Conservation (phyloP, 2,113 vertebrate genomes). For the Pterocles burchelli region DNA sequence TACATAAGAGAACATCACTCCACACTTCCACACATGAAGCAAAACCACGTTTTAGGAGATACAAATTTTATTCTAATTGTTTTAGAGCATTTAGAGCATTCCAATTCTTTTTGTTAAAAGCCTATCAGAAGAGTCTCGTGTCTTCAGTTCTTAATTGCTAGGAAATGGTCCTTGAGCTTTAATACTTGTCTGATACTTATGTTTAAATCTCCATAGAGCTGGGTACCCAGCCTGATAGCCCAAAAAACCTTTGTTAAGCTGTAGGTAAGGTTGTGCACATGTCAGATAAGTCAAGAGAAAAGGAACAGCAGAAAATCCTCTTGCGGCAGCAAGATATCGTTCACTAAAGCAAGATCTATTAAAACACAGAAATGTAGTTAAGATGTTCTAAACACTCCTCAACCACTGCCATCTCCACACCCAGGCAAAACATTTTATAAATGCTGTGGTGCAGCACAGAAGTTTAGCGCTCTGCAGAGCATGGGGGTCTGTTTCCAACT, state of each 20-base stretch:
- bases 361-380: not conserved
- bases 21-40: not conserved
- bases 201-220: not conserved
- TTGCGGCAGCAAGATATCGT: not conserved
- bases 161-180: constrained; percentile 1
- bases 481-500: not conserved
- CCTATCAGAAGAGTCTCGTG: not conserved
- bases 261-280: not conserved
- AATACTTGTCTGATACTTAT: not conserved
- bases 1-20: not conserved
- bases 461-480: not conserved
- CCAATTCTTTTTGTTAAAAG: not conserved
- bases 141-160: constrained; percentile 26
- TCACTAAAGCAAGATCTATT: not conserved
- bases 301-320: constrained; percentile 7
- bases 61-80: not conserved
- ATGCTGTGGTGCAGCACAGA: not conserved
- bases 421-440: not conserved
- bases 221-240: not conserved
- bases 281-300: not conserved
- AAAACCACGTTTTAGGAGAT: not conserved
- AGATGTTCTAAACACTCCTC: not conserved
- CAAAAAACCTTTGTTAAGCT: not conserved
- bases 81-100: not conserved
- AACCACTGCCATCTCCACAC: not conserved